Percentiles rank a stretch among this genome's conserved stretches.
These are phyloP conservation scores for Spermophilus dauricus DNA, from an alignment of 2,113 vertebrate species.

Conservation along the genomic window DNA sequence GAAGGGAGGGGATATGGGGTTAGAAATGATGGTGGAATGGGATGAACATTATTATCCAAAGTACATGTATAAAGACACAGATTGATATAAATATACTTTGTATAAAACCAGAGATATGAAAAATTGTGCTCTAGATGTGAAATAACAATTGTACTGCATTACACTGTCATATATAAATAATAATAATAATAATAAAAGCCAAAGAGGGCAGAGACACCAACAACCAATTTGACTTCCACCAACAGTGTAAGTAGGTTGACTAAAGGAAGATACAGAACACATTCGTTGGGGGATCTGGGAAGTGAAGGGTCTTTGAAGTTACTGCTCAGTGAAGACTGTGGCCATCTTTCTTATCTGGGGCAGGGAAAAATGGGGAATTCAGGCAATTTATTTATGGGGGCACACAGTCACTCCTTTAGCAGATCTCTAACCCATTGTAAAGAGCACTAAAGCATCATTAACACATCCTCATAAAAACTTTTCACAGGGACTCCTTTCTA, in stretches of 20 bases:
- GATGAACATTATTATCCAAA: too few relatives aligned
- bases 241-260: background rate
- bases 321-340: fast-evolving
- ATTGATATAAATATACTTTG: too few relatives aligned
- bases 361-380: background rate
- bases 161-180: too few relatives aligned
- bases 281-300: background rate
- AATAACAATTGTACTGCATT: too few relatives aligned
- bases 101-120: too few relatives aligned
- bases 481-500: slow-evolving; percentile 71
- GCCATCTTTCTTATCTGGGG: background rate
- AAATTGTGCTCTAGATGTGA: too few relatives aligned
- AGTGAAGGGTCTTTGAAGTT: background rate
- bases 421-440: background rate
- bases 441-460: slow-evolving; percentile 46
- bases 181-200: background rate
- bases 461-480: slow-evolving; percentile 65
- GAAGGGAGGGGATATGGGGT: too few relatives aligned
- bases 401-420: background rate
- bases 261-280: background rate
- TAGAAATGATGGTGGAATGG: too few relatives aligned
- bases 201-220: background rate
- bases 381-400: background rate
- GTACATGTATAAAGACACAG: too few relatives aligned
- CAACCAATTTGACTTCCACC: background rate